Percentiles rank a stretch among this genome's conserved stretches.
These are phyloP conservation scores for Lepilemur ruficaudatus DNA, from an alignment of 2,797 vertebrate genomes.

Conservation along the genomic window DNA sequence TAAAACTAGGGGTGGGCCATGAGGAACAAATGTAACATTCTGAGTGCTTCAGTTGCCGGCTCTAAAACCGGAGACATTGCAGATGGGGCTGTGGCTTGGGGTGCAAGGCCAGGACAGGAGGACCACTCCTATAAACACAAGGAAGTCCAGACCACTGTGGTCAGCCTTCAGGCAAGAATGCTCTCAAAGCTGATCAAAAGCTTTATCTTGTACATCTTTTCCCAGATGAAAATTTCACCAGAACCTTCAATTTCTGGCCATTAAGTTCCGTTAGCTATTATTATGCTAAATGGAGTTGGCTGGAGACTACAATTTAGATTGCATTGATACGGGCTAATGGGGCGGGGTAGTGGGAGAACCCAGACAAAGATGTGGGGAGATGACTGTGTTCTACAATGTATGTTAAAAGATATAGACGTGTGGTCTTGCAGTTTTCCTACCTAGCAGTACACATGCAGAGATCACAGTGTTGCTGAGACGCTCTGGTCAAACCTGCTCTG, in stretches of 20 bases:
- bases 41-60: neutral
- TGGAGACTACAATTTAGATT: neutral
- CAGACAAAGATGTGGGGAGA: neutral
- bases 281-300: constrained; percentile 4
- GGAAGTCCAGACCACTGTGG: neutral
- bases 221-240: neutral
- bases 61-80: neutral
- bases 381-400: no score
- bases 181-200: neutral
- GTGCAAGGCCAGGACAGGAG: neutral
- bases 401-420: neutral
- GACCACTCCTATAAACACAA: neutral
- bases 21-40: neutral
- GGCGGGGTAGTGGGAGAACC: accelerated
- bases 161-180: neutral
- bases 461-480: neutral
- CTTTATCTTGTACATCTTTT: neutral
- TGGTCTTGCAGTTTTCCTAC: neutral
- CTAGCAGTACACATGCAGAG: accelerated
- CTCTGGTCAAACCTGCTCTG: no score
- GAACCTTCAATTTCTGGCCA: neutral
- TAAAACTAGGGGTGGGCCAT: neutral
- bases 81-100: neutral
- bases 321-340: neutral
- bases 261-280: neutral